These are phyloP conservation scores for Nematopogon swammerdamellus DNA, from an alignment of 2,888 invertebrate species.

Conservation along the genomic window DNA sequence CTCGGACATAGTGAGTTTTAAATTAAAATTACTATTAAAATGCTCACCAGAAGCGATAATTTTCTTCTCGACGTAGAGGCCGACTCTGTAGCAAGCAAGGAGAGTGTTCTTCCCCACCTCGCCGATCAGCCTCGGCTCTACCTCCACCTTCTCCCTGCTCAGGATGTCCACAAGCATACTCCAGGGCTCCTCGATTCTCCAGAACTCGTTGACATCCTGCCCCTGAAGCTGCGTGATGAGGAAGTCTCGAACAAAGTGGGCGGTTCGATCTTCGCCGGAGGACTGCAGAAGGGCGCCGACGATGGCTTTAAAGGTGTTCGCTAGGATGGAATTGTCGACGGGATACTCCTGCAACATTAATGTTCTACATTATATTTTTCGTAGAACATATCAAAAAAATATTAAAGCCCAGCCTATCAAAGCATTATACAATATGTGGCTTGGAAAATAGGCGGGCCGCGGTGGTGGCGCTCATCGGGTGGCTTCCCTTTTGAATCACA, in stretches of 20 bases:
- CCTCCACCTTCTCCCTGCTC: slow-evolving; percentile 41
- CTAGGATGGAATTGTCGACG: slow-evolving; percentile 58
- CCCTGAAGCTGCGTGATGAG: slow-evolving; percentile 82
- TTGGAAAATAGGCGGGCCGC: too few relatives aligned
- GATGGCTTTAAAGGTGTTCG: slow-evolving; percentile 76
- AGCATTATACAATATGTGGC: too few relatives aligned
- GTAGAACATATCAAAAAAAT: too few relatives aligned
- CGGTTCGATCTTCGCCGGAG: slow-evolving; percentile 62
- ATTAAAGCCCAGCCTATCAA: too few relatives aligned
- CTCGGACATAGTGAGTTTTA: too few relatives aligned
- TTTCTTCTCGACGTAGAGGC: slow-evolving; percentile 78
- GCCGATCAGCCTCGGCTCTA: slow-evolving; percentile 80
- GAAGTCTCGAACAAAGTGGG: slow-evolving; percentile 81
- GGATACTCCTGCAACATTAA: slow-evolving; percentile 73
- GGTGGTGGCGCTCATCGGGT: too few relatives aligned
- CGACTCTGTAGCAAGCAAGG: slow-evolving; percentile 82
- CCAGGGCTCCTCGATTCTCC: slow-evolving; percentile 78
- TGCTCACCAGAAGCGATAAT: slow-evolving; percentile 80
- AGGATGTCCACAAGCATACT: slow-evolving; percentile 64
- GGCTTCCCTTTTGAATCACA: too few relatives aligned
- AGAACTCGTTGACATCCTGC: slow-evolving; percentile 80
- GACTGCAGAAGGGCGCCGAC: slow-evolving; percentile 72
- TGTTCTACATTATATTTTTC: too few relatives aligned
- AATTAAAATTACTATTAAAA: too few relatives aligned
- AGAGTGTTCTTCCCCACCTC: slow-evolving; percentile 77